Evolutionary conservation across 2,797 vertebrate genomes (phyloP).

Genomic region (Dicrostonyx torquatus): DNA sequence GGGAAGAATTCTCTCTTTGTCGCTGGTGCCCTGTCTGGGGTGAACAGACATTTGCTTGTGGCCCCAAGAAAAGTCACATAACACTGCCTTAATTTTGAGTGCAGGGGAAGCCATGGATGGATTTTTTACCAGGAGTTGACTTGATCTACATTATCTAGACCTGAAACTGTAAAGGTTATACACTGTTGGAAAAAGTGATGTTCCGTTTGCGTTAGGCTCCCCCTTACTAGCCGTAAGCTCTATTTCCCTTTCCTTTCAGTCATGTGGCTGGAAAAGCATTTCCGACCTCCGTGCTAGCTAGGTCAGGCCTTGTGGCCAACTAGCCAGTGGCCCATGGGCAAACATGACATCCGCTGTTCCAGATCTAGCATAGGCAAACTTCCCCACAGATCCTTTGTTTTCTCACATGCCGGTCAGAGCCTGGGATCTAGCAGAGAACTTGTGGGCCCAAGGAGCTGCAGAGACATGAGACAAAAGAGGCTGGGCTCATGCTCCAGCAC

Average conservation of each 20-base stretch:
- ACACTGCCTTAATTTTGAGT: neutral
- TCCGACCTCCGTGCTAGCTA: neutral
- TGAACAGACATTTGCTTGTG: neutral
- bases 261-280: neutral
- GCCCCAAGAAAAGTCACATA: neutral
- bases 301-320: neutral
- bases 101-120: neutral
- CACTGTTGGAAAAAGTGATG: neutral
- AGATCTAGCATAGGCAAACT: neutral
- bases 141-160: neutral
- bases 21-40: neutral
- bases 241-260: slow-evolving; percentile 4
- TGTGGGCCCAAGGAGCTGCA: neutral
- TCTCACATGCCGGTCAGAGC: neutral
- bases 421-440: neutral
- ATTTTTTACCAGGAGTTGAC: neutral
- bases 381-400: neutral
- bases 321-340: neutral
- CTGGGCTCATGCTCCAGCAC: no score
- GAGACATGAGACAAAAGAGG: neutral
- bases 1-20: neutral
- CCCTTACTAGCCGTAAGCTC: neutral
- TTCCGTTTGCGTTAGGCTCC: neutral
- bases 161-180: neutral
- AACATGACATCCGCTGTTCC: neutral